Evolutionary conservation across 2,888 invertebrate genomes (phyloP).

Genomic region (Hirtodrosophila confusa): DNA sequence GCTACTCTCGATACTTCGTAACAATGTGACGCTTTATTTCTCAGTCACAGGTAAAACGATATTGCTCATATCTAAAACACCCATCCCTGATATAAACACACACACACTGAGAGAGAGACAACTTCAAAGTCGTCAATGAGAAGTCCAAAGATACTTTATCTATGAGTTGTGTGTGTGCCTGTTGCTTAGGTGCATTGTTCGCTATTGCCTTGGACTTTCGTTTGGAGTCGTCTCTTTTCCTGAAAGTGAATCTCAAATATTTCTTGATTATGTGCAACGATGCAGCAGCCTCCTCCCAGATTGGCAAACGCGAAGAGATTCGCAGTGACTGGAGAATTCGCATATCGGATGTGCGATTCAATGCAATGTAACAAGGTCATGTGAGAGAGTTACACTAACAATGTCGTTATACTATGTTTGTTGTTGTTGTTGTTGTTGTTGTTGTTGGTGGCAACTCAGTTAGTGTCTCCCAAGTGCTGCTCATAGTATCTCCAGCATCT

Average conservation of each 20-base stretch:
- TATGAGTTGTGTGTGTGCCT: slow-evolving; percentile 40
- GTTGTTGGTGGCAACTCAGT: slow-evolving; percentile 4
- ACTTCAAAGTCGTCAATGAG: slow-evolving; percentile 51
- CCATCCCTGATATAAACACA: slow-evolving; percentile 1
- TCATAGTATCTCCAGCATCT: slow-evolving; percentile 60
- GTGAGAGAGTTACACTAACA: slow-evolving; percentile 53
- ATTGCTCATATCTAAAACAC: too few species aligned
- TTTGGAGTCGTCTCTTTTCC: slow-evolving; percentile 44
- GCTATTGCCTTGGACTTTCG: slow-evolving; percentile 54
- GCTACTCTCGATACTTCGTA: too few species aligned
- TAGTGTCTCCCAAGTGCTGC: slow-evolving; percentile 6
- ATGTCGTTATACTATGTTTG: slow-evolving; percentile 45
- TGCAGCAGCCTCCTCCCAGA: slow-evolving; percentile 22
- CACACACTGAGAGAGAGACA: slow-evolving; percentile 27
- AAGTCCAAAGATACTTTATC: slow-evolving; percentile 68
- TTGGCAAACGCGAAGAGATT: slow-evolving; percentile 9
- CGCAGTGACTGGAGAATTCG: slow-evolving; percentile 59
- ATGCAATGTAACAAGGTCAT: slow-evolving; percentile 75
- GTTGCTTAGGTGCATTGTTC: slow-evolving; percentile 45
- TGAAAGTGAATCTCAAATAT: slow-evolving; percentile 77
- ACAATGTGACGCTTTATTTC: too few species aligned
- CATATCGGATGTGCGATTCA: slow-evolving; percentile 48
- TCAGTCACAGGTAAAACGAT: too few species aligned
- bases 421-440: slow-evolving; percentile 7
- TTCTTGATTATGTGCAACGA: slow-evolving; percentile 64